Conservation (phyloP, 2,888 invertebrate species). For the Apotomis turbidana region DNA sequence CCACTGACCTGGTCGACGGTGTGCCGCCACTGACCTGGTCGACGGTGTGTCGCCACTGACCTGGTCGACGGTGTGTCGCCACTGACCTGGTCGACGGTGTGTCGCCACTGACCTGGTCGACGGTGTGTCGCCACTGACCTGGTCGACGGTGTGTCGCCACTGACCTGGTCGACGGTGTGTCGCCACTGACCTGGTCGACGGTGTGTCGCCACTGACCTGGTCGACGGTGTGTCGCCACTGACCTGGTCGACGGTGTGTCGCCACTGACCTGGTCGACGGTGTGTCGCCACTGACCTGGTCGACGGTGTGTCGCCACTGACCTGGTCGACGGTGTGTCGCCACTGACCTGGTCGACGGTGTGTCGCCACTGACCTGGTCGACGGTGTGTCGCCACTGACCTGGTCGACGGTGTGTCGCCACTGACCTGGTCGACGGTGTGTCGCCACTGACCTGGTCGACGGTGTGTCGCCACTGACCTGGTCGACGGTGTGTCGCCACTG, state of each 20-base stretch:
- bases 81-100: too few species aligned
- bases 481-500: slow-evolving; percentile 79
- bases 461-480: slow-evolving; percentile 51
- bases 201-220: slow-evolving; percentile 51
- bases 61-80: slow-evolving; percentile 74
- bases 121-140: slow-evolving; percentile 79
- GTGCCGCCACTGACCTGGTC: too few species aligned
- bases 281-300: too few species aligned
- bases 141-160: too few species aligned
- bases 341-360: too few species aligned
- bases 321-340: slow-evolving; percentile 74
- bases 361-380: slow-evolving; percentile 59
- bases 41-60: too few species aligned
- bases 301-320: too few species aligned
- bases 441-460: too few species aligned
- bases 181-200: too few species aligned
- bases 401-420: too few species aligned
- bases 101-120: slow-evolving; percentile 59
- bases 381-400: slow-evolving; percentile 79
- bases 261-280: slow-evolving; percentile 70
- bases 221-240: slow-evolving; percentile 79
- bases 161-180: slow-evolving; percentile 74
- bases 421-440: slow-evolving; percentile 74
- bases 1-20: slow-evolving; percentile 70
- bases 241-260: too few species aligned